Evolutionary conservation across 2,797 vertebrate species (phyloP), one percentile per base, ranked within the genome.

Genomic region (Odontamblyopus lacepedii): DNA sequence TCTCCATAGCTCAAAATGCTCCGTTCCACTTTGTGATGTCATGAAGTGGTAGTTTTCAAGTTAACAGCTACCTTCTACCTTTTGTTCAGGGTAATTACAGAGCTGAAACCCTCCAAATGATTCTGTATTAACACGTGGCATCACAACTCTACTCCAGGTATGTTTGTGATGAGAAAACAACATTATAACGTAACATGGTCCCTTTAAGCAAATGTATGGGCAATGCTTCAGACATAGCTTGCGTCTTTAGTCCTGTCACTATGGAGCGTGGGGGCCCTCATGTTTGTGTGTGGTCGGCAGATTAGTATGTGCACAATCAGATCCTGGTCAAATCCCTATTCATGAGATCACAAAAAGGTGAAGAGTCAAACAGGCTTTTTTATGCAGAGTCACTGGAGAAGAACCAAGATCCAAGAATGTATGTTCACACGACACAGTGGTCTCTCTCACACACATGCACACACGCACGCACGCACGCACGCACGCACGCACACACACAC

Each of bases 361-460:
- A 89, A 78, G 75, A 88, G 89, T 91, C 82, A 91, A 91, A 80
- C 6, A 29, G 67, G 57, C 53, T 67, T 65, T 70, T 82, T 83
- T 62, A 67, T 80, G 74, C 8, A 12, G 44, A 63, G 57, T 82
- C 70, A 62, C 65, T 89, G 78, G 81, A 61, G 72, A 83, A 76
- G 76, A 83, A 81, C 80, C 78, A 83, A 75, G 83, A 87, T 88
- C 80, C 77, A 82, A 75, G 83, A 87, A 88, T 78, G 63, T 35
- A 3, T 6, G 32, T 15, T 35, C 27, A 53, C 23, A 44, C 44
- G 26, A 41, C 12, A 64, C 70, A 76, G 71, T 67, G 76, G 69
- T 51, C 63, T 29, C 55, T 67, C 71, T 1, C 35, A 38, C 35
- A 38, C 35, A 8, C 35, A 38, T 0, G 3, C 3, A 4, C 41